A percentile compares a stretch with the other conserved stretches of the same genome.
phyloP scores from a whole-genome alignment of 2,888 invertebrate genomes.

The Tenthredo scrophulariae region DNA sequence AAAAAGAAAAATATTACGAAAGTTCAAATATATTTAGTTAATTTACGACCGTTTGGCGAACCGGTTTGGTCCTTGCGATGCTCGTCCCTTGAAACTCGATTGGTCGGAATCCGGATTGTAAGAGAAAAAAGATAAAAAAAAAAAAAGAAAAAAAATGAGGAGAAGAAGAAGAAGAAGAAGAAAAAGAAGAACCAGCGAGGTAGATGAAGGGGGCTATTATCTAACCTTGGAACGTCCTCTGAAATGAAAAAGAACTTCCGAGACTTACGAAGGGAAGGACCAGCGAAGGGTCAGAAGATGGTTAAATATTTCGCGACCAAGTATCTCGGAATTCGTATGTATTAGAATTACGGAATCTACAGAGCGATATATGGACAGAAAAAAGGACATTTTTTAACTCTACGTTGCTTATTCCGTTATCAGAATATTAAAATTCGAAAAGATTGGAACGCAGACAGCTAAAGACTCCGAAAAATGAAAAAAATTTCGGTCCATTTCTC shows the following conservation, averaged over 20 bases:
- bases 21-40: slow-evolving; percentile 60
- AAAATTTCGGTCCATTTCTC: no score
- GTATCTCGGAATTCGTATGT: no score
- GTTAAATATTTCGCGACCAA: slow-evolving; percentile 3
- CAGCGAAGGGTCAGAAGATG: not conserved
- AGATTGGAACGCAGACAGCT: no score
- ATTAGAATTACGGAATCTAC: not conserved
- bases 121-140: slow-evolving; percentile 19
- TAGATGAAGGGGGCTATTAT: slow-evolving; percentile 41
- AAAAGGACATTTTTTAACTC: not conserved
- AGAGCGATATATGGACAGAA: not conserved
- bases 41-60: slow-evolving; percentile 56
- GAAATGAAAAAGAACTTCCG: slow-evolving; percentile 50
- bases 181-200: not conserved
- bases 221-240: slow-evolving; percentile 54
- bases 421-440: no score
- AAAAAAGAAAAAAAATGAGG: slow-evolving; percentile 4
- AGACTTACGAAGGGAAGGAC: slow-evolving; percentile 8
- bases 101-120: slow-evolving; percentile 53
- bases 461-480: no score
- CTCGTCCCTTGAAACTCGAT: slow-evolving; percentile 61
- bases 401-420: no score
- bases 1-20: slow-evolving; percentile 22
- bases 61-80: slow-evolving; percentile 57
- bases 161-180: slow-evolving; percentile 36